Percentiles rank a stretch among this genome's conserved stretches.
Evolutionary conservation across 2,113 vertebrate genomes (phyloP).

Genomic region (Halcyon senegalensis): DNA sequence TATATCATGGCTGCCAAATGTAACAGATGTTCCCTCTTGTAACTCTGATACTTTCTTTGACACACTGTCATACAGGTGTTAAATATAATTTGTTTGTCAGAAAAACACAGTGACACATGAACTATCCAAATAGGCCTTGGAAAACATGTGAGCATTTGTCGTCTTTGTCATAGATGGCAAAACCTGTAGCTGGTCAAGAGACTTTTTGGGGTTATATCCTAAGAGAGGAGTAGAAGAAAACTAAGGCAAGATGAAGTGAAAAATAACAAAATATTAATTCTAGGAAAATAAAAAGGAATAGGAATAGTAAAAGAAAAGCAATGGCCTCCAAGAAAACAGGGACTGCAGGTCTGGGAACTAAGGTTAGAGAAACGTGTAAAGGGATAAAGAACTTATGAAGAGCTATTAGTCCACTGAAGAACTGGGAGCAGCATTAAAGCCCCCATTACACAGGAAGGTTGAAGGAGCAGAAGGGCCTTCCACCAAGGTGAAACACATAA

Average conservation of each 20-base stretch:
- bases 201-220: not conserved
- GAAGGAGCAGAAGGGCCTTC: not conserved
- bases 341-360: not conserved
- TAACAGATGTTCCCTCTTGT: not conserved
- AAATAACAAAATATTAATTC: not conserved
- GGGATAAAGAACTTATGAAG: not conserved
- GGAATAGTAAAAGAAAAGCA: not conserved
- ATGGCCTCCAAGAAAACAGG: not conserved
- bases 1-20: not conserved
- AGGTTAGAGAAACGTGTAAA: not conserved
- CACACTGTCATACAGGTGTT: not conserved
- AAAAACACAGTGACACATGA: not conserved
- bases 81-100: not conserved
- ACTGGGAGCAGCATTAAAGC: not conserved
- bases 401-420: not conserved
- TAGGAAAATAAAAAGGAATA: not conserved
- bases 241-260: not conserved
- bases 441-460: not conserved
- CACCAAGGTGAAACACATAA: not conserved
- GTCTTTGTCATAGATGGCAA: not conserved
- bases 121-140: not conserved
- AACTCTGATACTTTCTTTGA: not conserved
- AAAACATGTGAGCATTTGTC: accelerated
- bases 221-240: not conserved
- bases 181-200: not conserved